phyloP scores from a whole-genome alignment of 2,888 invertebrate species.

The Calephelis perditalis region DNA sequence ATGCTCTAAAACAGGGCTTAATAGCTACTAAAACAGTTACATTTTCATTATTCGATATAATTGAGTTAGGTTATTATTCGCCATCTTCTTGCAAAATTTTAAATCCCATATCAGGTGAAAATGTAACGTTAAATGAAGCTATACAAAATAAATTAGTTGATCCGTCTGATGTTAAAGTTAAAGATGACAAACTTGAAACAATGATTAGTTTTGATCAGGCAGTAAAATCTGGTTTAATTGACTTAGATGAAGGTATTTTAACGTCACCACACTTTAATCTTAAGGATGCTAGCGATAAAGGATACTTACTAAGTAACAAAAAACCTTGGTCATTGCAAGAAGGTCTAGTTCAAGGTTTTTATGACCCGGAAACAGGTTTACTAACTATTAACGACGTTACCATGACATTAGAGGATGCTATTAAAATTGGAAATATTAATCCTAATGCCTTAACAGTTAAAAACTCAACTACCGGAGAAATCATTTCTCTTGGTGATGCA shows the following conservation, averaged over 20 bases:
- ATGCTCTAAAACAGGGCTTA: slow-evolving; percentile 83
- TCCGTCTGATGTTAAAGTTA: slow-evolving; percentile 83
- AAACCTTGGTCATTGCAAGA: slow-evolving; percentile 91
- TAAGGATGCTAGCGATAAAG: slow-evolving; percentile 88
- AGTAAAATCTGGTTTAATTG: slow-evolving; percentile 82
- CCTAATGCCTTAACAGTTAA: slow-evolving; percentile 86
- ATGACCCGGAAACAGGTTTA: slow-evolving; percentile 85
- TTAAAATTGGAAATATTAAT: slow-evolving; percentile 86
- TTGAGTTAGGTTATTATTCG: slow-evolving; percentile 87
- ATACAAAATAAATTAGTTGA: slow-evolving; percentile 85
- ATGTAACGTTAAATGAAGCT: slow-evolving; percentile 86
- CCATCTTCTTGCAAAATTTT: slow-evolving; percentile 85
- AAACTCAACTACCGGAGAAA: slow-evolving; percentile 88
- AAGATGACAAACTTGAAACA: slow-evolving; percentile 83
- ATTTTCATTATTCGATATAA: slow-evolving; percentile 84
- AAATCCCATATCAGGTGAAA: slow-evolving; percentile 86
- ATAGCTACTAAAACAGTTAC: slow-evolving; percentile 84
- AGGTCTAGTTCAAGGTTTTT: slow-evolving; percentile 88
- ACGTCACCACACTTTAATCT: slow-evolving; percentile 84
- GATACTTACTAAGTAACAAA: slow-evolving; percentile 86
- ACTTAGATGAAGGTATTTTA: slow-evolving; percentile 83
- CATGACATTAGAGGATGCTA: slow-evolving; percentile 86
- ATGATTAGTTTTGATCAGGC: slow-evolving; percentile 84
- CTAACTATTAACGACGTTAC: slow-evolving; percentile 83
- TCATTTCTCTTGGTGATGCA: slow-evolving; percentile 88